These are phyloP conservation scores for Cephus pygmeus DNA, from an alignment of 2,888 invertebrate species.

Conservation along the genomic window DNA sequence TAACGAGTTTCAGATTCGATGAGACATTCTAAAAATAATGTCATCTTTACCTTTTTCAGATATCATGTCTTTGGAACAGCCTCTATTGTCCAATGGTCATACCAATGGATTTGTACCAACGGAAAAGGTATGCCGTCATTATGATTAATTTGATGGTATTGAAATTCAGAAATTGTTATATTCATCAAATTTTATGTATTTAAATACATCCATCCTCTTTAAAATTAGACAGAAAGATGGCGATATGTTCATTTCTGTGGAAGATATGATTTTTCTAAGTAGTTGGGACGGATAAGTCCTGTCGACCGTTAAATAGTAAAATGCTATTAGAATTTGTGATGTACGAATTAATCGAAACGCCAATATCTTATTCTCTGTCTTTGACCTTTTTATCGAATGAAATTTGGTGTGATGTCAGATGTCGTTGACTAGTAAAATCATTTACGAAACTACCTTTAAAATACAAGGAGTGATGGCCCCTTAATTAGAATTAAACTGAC, in stretches of 20 bases:
- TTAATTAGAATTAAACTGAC: background rate
- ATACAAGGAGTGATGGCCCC: background rate
- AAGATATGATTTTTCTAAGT: too few relatives aligned
- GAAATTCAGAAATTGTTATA: background rate
- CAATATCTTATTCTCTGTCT: background rate
- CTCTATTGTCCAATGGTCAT: slow-evolving; percentile 45
- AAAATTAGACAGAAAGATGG: too few relatives aligned
- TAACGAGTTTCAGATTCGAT: background rate
- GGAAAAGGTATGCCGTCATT: slow-evolving; percentile 44
- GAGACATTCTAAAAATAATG: background rate
- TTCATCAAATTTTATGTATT: too few relatives aligned
- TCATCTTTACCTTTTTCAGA: slow-evolving; percentile 39
- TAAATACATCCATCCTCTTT: too few relatives aligned
- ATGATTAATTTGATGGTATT: background rate
- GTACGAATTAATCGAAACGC: background rate
- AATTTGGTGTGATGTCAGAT: background rate
- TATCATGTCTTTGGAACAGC: slow-evolving; percentile 52
- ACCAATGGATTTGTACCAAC: slow-evolving; percentile 45
- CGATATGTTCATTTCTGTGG: too few relatives aligned
- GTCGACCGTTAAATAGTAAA: background rate
- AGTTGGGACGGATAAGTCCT: too few relatives aligned
- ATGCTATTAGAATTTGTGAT: background rate
- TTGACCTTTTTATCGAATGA: background rate
- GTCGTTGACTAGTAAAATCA: background rate
- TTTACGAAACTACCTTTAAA: background rate